Conservation (phyloP, 2,888 invertebrate species). For the Cepaea hortensis region DNA sequence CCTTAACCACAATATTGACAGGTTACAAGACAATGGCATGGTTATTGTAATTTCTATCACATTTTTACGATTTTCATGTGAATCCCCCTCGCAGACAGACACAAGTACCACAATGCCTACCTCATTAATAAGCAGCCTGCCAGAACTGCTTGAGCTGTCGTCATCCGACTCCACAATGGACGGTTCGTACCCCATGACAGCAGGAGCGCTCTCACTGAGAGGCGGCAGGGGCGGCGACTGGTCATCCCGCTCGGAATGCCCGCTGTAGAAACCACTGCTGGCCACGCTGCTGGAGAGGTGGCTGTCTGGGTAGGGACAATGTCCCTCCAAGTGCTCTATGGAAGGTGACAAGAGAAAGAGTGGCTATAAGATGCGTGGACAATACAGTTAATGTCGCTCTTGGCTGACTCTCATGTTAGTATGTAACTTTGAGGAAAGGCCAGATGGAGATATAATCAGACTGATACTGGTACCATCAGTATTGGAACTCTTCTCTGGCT, state of each 20-base stretch:
- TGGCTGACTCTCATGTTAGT: too few species aligned
- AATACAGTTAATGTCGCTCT: too few species aligned
- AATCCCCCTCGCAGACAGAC: too few species aligned
- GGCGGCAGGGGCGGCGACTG: constrained; percentile 85
- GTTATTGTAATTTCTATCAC: too few species aligned
- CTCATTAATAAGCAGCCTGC: constrained; percentile 41
- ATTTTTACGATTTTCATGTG: too few species aligned
- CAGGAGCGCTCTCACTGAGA: constrained; percentile 68
- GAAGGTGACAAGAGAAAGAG: not conserved
- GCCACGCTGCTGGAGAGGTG: constrained; percentile 80
- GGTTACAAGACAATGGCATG: too few species aligned
- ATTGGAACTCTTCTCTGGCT: too few species aligned
- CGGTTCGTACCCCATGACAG: constrained; percentile 34
- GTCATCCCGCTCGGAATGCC: constrained; percentile 80
- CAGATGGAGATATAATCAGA: too few species aligned
- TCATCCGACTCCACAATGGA: constrained; percentile 5
- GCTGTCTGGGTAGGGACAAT: constrained; percentile 37
- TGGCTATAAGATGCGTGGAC: too few species aligned
- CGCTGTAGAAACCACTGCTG: constrained; percentile 72
- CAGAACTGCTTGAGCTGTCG: constrained; percentile 45
- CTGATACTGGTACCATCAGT: too few species aligned
- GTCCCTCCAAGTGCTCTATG: constrained; percentile 19
- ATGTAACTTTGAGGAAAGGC: too few species aligned
- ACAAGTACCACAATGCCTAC: not conserved
- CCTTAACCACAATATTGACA: too few species aligned